phyloP scores from a whole-genome alignment of 1,140 invertebrate species.

The Zaprionus camerounensis region DNA sequence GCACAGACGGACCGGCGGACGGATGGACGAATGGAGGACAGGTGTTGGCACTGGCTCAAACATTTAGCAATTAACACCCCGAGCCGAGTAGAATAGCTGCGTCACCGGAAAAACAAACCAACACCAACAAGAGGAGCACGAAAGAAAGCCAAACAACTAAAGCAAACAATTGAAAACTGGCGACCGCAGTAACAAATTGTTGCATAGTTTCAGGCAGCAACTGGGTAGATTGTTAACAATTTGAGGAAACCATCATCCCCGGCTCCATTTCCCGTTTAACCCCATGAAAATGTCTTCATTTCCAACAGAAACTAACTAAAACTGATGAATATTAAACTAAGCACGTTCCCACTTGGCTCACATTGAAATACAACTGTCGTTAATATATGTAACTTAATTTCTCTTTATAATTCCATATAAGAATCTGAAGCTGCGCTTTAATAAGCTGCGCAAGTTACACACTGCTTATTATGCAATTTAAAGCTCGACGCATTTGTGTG shows the following conservation, averaged over 20 bases:
- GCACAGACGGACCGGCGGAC: constrained; percentile 16
- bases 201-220: constrained; percentile 16
- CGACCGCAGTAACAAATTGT: constrained; percentile 1
- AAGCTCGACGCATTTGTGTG: neutral
- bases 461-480: neutral
- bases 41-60: constrained; percentile 7
- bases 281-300: neutral
- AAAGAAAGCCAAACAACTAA: constrained; percentile 3
- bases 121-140: neutral
- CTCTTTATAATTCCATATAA: too few relatives aligned
- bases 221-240: neutral
- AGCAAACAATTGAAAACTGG: constrained; percentile 3
- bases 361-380: too few relatives aligned
- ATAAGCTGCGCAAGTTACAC: too few relatives aligned
- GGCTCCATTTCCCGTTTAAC: neutral
- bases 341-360: too few relatives aligned
- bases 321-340: neutral
- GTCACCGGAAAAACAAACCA: constrained; percentile 22
- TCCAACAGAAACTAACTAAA: neutral
- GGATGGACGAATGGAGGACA: neutral
- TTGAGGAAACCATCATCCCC: neutral
- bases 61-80: constrained; percentile 53
- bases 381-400: too few relatives aligned
- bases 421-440: too few relatives aligned
- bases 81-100: constrained; percentile 37